Conservation (phyloP, 2,797 vertebrate genomes). For the Eulemur albifrons region DNA sequence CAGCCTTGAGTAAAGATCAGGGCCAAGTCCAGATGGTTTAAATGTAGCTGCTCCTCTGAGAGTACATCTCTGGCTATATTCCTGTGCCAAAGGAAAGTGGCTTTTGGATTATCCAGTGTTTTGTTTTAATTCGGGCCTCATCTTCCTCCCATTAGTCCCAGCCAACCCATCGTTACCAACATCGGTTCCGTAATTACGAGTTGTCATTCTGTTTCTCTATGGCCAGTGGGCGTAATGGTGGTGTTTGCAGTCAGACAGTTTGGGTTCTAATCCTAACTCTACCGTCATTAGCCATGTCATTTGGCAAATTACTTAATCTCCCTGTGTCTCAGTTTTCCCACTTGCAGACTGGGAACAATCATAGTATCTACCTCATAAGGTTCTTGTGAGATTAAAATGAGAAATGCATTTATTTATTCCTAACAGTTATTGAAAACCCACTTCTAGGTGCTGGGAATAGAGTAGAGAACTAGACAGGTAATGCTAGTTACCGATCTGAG, state of each 20-base stretch:
- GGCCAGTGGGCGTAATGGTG: not conserved
- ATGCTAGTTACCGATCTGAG: not conserved
- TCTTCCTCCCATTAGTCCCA: constrained; percentile 33
- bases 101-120: constrained; percentile 50
- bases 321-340: not conserved
- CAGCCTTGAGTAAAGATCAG: not conserved
- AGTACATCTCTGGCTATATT: not conserved
- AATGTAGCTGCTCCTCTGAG: constrained; percentile 11
- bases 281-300: not conserved
- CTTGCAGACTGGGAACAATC: not conserved
- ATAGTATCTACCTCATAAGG: not conserved
- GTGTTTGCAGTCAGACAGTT: not conserved
- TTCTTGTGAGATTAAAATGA: constrained; percentile 13
- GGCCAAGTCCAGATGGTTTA: constrained; percentile 3
- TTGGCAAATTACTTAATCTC: not conserved
- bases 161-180: not conserved
- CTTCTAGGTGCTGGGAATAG: not conserved
- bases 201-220: not conserved
- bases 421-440: not conserved
- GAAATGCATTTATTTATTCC: not conserved
- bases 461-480: not conserved
- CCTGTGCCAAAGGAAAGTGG: constrained; percentile 23
- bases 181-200: not conserved
- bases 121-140: constrained; percentile 47
- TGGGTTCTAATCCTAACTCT: not conserved